A percentile compares a stretch with the other conserved stretches of the same genome.
Evolutionary conservation across 1,140 invertebrate species (phyloP).

Genomic region (Theocolax elegans): DNA sequence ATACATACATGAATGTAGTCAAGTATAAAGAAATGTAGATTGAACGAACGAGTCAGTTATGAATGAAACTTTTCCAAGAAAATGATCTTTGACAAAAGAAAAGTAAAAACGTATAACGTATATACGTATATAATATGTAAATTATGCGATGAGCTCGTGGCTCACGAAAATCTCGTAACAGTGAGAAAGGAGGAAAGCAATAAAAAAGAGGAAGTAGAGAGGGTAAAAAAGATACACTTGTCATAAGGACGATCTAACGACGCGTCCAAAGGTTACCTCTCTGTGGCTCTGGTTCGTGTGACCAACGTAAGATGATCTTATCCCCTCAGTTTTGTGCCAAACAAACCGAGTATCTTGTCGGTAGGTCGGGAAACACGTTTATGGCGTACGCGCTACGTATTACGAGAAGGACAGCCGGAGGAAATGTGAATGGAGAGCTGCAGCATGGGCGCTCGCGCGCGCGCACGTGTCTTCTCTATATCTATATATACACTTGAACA

Average conservation of each 20-base stretch:
- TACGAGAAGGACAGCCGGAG: neutral
- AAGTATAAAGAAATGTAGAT: neutral
- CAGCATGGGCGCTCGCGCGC: neutral
- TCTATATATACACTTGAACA: no score
- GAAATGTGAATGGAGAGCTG: conserved; percentile 2
- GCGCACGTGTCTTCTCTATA: neutral
- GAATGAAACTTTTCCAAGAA: conserved; percentile 33
- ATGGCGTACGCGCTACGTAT: conserved; percentile 8
- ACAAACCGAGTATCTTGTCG: conserved; percentile 33
- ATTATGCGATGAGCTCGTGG: neutral
- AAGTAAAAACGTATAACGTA: neutral
- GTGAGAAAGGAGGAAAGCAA: conserved; percentile 23
- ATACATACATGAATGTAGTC: no score
- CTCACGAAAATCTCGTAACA: neutral
- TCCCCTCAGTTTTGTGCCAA: conserved; percentile 18
- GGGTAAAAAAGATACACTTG: conserved; percentile 23
- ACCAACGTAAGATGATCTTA: conserved; percentile 33
- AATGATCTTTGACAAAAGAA: neutral
- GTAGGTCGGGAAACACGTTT: conserved; percentile 12
- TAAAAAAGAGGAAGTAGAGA: conserved; percentile 37
- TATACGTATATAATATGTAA: conserved; percentile 30
- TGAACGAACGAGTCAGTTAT: neutral
- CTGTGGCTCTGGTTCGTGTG: no score
- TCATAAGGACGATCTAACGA: conserved; percentile 31
- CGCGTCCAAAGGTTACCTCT: neutral